Evolutionary conservation across 2,113 vertebrate genomes (phyloP).

Genomic region (Gopherus evgoodei): DNA sequence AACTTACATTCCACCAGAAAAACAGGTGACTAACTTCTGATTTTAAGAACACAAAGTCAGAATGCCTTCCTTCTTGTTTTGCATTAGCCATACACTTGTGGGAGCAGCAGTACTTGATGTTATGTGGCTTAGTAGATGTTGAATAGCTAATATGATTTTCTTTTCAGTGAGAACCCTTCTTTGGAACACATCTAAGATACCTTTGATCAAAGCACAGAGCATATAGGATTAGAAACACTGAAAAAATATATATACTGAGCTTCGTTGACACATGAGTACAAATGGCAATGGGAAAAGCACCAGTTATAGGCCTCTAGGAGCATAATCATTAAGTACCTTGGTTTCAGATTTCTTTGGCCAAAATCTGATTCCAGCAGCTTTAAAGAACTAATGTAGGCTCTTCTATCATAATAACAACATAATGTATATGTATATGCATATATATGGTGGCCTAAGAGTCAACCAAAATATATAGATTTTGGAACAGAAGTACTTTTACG

Average conservation of each 20-base stretch:
- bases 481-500: not conserved
- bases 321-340: not conserved
- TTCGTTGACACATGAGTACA: not conserved
- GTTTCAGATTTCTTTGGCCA: not conserved
- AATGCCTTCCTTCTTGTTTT: not conserved
- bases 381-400: not conserved
- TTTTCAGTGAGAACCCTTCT: not conserved
- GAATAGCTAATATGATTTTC: not conserved
- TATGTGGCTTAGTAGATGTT: not conserved
- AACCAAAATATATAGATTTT: not conserved
- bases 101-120: not conserved
- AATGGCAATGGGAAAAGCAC: not conserved
- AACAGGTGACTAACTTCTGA: not conserved
- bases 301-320: not conserved
- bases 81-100: not conserved
- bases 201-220: conserved; percentile 31
- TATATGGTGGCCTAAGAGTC: not conserved
- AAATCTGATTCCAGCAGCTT: not conserved
- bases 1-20: not conserved
- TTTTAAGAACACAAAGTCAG: not conserved
- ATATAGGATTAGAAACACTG: conserved; percentile 4
- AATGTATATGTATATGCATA: not conserved
- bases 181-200: conserved; percentile 16
- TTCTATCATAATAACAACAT: not conserved
- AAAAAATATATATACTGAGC: not conserved